Evolutionary conservation across 1,140 invertebrate species (phyloP), one percentile per base, ranked within the genome.

Genomic region (Scaptomyza pallida): DNA sequence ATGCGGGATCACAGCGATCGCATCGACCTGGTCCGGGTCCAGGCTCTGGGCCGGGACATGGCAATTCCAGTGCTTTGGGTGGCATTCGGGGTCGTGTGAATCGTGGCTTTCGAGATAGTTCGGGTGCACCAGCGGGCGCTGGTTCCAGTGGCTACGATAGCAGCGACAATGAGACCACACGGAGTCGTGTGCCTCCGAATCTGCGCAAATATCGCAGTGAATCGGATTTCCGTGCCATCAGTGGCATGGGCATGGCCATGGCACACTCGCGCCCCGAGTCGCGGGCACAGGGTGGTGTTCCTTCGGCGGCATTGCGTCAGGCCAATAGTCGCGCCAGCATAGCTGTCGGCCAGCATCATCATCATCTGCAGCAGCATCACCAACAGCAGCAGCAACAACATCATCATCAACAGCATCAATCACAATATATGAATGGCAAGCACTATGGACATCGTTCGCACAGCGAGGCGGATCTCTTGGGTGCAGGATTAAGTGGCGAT

Each of bases 131-230:
- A 12, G 65, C 73, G 0, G 81, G 81, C 0, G 89, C 74, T 1
- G 81, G 81, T 0, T 97, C 96, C 6, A 97, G 96, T 68, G 97
- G 97, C 1, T 98, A 98, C 89, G 96, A 98, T 79, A 97, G 97
- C 75, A 94, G 94, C 16, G 94, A 95, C 86, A 95, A 95, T 86
- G 94, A 95, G 90, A 94, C 94, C 1, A 93, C 45, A 91, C 93
- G 75, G 91, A 94, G 90, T 93, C 94, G 89, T 15, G 80, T 90
- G 52, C 90, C 90, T 40, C 90, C 92, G 93, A 95, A 92, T 92
- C 93, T 93, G 77, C 92, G 94, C 75, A 95, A 95, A 76, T 95
- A 95, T 79, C 92, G 94, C 67, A 97, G 96, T 56, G 96, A 97
- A 90, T 96, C 96, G 2, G 96, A 97, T 78, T 97, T 97, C 88